Base-by-base conservation (phyloP, 2,888 invertebrate species). In the Drosophila mettleri region DNA sequence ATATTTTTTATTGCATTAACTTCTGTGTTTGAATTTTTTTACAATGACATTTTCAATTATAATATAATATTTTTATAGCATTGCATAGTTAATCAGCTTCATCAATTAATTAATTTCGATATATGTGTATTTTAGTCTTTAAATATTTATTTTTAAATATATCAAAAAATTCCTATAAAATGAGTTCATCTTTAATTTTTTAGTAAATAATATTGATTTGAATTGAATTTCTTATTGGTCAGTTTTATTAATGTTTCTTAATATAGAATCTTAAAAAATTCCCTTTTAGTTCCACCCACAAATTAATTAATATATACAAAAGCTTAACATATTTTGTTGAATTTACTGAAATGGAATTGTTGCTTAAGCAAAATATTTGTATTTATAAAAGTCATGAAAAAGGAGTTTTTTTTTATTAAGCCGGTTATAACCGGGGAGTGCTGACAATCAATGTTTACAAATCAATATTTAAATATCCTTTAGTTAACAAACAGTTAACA, bases 301-400 rank as follows among this genome's bases (percentile, higher is more conserved):
- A 20, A n/a, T 48, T 9, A n/a, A 20, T 48, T 14, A 31, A 18
- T 20, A 14, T 46, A 29, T 29, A 18, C 45, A 46, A 41, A 41
- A 22, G 1, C 3, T 3, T 22, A 8, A 43, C 8, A n/a, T 24
- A 43, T 41, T 41, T 41, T 14, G 14, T 8, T 10, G 6, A 6
- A 27, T 10, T n/a, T n/a, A 24, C 4, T 9, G 9, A 43, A 24
- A 10, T 16, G 2, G 9, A 45, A 27, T 39, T 18, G 10, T 39
- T 0, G 5, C 12, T 20, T 10, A 10, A 5, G 38, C 10, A 5
- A 10, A 20, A 6, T 20, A 20, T 39, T 20, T 20, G 2, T 5
- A 39, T 43, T 43, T 29, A 14, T 1, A 8, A 3, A 18, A 10
- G 7, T 46, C 14, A 18, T 8, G 20, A 18, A 29, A 14, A 6